These are phyloP conservation scores for Pseudomyrmex dendroicus DNA, from an alignment of 1,140 invertebrate species.

Conservation along the genomic window DNA sequence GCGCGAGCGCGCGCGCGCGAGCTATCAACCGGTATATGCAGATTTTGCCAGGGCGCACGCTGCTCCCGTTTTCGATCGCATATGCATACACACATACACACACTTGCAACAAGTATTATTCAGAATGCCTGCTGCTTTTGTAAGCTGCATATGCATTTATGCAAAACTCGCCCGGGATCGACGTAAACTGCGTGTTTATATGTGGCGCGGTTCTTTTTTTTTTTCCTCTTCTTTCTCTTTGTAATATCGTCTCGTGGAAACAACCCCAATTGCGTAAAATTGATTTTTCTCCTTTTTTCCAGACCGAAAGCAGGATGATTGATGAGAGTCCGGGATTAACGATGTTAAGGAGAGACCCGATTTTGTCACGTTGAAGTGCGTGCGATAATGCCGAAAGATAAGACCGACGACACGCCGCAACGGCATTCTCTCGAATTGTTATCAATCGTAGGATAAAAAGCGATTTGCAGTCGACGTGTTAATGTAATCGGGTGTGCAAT, in stretches of 20 bases:
- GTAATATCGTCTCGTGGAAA: neutral
- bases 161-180: conserved; percentile 15
- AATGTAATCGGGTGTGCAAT: neutral
- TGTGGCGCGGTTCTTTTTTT: neutral
- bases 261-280: conserved; percentile 8
- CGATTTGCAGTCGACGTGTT: neutral
- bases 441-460: conserved; percentile 18
- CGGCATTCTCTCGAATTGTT: conserved; percentile 18
- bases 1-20: no score
- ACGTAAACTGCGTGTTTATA: conserved; percentile 23
- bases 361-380: neutral
- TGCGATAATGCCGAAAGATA: neutral
- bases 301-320: neutral
- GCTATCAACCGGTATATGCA: conserved; percentile 39
- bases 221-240: no score
- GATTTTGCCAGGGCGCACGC: conserved; percentile 7
- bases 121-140: conserved; percentile 14
- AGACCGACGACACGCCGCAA: neutral
- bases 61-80: neutral
- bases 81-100: conserved; percentile 14
- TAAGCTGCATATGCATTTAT: conserved; percentile 52
- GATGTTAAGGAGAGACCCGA: no score
- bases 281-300: neutral
- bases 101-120: conserved; percentile 37
- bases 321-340: neutral